A percentile compares a stretch with the other conserved stretches of the same genome.
Evolutionary conservation across 2,888 invertebrate genomes (phyloP).

Genomic region (Mimas tiliae): DNA sequence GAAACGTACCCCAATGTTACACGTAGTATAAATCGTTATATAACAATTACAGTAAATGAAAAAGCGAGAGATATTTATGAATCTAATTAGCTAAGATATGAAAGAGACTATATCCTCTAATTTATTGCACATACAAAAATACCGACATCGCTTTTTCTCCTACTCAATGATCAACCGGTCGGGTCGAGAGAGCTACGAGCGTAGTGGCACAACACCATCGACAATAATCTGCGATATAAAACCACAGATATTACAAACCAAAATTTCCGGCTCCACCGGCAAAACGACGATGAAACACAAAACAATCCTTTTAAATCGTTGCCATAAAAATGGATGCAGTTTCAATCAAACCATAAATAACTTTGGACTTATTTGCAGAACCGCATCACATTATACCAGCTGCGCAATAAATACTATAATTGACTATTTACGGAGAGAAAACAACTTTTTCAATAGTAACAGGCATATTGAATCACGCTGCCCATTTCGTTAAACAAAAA

Average conservation of each 20-base stretch:
- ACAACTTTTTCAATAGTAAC: conserved; percentile 28
- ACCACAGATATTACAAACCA: conserved; percentile 45
- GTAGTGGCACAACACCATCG: neutral
- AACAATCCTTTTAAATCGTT: conserved; percentile 36
- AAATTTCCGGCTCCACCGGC: conserved; percentile 60
- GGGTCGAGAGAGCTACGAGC: conserved; percentile 50
- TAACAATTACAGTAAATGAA: conserved; percentile 59
- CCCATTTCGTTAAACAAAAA: conserved; percentile 20
- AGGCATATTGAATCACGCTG: neutral
- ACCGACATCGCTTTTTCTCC: conserved; percentile 58
- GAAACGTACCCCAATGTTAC: neutral
- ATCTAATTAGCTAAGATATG: conserved; percentile 83
- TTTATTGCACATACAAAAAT: conserved; percentile 83
- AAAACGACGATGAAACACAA: conserved; percentile 51
- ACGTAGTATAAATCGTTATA: conserved; percentile 33
- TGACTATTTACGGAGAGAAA: conserved; percentile 61
- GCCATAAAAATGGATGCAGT: conserved; percentile 52
- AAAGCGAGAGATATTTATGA: conserved; percentile 72
- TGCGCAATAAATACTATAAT: conserved; percentile 66
- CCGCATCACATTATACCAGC: conserved; percentile 51
- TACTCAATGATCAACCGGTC: conserved; percentile 39
- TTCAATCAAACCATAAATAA: conserved; percentile 35
- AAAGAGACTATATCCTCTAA: conserved; percentile 69
- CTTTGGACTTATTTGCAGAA: conserved; percentile 35
- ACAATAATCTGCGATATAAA: conserved; percentile 44